A percentile compares a stretch with the other conserved stretches of the same genome.
phyloP scores from a whole-genome alignment of 2,888 invertebrate species.

The Lasius fuliginosus region DNA sequence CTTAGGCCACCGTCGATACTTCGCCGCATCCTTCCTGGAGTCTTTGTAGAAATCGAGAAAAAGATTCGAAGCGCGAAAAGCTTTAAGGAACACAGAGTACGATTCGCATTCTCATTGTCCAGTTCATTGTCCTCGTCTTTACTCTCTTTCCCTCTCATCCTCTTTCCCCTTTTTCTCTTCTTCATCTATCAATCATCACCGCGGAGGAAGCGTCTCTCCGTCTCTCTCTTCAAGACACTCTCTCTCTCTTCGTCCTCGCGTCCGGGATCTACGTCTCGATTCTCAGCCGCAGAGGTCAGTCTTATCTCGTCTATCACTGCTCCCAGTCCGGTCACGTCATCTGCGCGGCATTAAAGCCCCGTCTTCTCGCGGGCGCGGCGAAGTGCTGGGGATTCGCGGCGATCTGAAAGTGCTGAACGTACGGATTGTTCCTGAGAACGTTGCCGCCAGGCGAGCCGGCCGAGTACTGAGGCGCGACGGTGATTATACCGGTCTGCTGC shows the following conservation, averaged over 20 bases:
- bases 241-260: neutral
- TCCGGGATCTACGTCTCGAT: slow-evolving; percentile 12
- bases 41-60: neutral
- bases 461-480: slow-evolving; percentile 79
- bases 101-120: slow-evolving; percentile 9
- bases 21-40: neutral
- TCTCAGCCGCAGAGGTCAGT: slow-evolving; percentile 75
- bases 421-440: slow-evolving; percentile 80
- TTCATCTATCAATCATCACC: neutral
- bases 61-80: slow-evolving; percentile 21
- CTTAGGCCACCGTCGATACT: slow-evolving; percentile 4
- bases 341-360: slow-evolving; percentile 82
- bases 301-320: slow-evolving; percentile 82
- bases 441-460: slow-evolving; percentile 75
- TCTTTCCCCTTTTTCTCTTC: slow-evolving; percentile 20
- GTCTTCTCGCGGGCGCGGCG: slow-evolving; percentile 76
- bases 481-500: slow-evolving; percentile 81
- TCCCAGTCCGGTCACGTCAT: slow-evolving; percentile 82
- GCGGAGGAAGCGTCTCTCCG: neutral
- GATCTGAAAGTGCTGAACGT: slow-evolving; percentile 84
- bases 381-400: slow-evolving; percentile 78
- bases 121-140: slow-evolving; percentile 28
- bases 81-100: slow-evolving; percentile 15
- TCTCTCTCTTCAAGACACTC: neutral
- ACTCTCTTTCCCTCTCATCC: neutral